Conservation (phyloP, 2,888 invertebrate genomes). For the Conistra vaccinii region DNA sequence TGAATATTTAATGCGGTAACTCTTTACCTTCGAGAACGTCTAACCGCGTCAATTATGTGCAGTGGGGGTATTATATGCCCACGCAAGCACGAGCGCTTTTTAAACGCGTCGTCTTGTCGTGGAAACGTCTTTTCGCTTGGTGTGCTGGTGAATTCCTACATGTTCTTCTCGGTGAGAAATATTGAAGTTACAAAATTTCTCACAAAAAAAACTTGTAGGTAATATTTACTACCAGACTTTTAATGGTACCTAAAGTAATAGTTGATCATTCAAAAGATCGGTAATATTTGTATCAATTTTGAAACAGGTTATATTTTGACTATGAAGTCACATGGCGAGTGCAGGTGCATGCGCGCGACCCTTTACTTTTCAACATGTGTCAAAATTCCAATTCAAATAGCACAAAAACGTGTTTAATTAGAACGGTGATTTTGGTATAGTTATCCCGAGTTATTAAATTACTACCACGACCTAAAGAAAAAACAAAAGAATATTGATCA, state of each 20-base stretch:
- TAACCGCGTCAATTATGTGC: not conserved
- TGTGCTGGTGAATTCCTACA: not conserved
- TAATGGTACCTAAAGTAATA: not conserved
- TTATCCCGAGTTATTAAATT: not conserved
- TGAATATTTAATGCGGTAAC: not conserved
- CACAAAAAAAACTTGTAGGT: not conserved
- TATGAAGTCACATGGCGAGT: not conserved
- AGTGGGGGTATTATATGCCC: not conserved
- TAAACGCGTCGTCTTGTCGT: not conserved
- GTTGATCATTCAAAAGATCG: not conserved
- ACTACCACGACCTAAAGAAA: not conserved
- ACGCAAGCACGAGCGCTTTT: not conserved
- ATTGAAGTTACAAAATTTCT: not conserved
- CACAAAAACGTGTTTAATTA: not conserved
- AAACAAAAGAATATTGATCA: not conserved
- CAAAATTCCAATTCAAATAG: not conserved
- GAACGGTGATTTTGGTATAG: not conserved
- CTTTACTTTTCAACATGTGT: not conserved
- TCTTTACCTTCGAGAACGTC: not conserved
- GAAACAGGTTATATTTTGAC: not conserved
- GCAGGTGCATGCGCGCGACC: not conserved
- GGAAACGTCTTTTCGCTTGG: not conserved
- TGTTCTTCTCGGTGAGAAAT: too few species aligned
- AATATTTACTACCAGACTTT: not conserved
- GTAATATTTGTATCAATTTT: not conserved